Evolutionary conservation across 2,888 invertebrate genomes (phyloP).

Genomic region (Hypselothyrea guttata): DNA sequence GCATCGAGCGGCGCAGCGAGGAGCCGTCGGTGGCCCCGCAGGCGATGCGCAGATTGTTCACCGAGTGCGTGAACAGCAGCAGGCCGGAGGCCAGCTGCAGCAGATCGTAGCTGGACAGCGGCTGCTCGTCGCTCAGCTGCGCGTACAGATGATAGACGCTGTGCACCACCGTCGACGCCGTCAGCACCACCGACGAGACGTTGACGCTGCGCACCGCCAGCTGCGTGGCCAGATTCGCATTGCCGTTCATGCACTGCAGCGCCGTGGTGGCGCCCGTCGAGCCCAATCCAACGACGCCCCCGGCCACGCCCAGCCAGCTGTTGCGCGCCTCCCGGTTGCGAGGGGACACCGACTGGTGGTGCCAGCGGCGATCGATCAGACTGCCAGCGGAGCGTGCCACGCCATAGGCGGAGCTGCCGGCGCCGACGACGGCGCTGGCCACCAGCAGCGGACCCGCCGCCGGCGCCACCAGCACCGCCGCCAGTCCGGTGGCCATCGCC

Average conservation of each 20-base stretch:
- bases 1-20: constrained; percentile 58
- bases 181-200: constrained; percentile 65
- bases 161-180: constrained; percentile 68
- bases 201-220: constrained; percentile 66
- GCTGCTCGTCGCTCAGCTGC: constrained; percentile 66
- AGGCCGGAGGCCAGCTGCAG: constrained; percentile 72
- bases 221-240: constrained; percentile 49
- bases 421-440: constrained; percentile 56
- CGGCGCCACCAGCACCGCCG: constrained; percentile 54
- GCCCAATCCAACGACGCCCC: constrained; percentile 62
- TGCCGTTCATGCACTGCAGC: constrained; percentile 29
- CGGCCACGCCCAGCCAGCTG: constrained; percentile 73
- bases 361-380: constrained; percentile 61
- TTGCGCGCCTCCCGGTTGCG: constrained; percentile 64
- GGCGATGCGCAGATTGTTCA: constrained; percentile 73
- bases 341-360: constrained; percentile 63
- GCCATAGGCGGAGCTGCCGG: constrained; percentile 59
- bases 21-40: constrained; percentile 55
- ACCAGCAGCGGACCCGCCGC: constrained; percentile 53
- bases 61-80: constrained; percentile 74
- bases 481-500: constrained; percentile 61
- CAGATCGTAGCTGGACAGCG: constrained; percentile 52
- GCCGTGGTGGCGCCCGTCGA: constrained; percentile 66
- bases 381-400: constrained; percentile 56
- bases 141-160: constrained; percentile 68